These are phyloP conservation scores for Lutjanus argentimaculatus DNA, from an alignment of 2,797 vertebrate species.

Conservation along the genomic window DNA sequence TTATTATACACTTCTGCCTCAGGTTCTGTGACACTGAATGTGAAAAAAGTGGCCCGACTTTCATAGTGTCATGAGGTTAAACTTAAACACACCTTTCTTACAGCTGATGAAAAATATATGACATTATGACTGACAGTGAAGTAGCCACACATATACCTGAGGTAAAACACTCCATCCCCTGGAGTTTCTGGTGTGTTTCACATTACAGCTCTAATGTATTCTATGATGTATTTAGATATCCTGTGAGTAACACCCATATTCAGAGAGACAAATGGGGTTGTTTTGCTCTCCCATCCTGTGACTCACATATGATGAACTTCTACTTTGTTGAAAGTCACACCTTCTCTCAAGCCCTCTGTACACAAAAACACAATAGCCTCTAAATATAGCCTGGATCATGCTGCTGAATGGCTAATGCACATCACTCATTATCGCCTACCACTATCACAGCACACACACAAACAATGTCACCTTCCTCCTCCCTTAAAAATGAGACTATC, in stretches of 20 bases:
- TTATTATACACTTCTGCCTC: background rate
- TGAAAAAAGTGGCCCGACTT: too few relatives aligned
- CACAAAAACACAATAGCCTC: constrained; percentile 59
- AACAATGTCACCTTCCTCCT: constrained; percentile 34
- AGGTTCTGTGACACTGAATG: background rate
- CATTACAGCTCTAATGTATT: background rate
- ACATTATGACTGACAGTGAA: background rate
- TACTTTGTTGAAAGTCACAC: constrained; percentile 61
- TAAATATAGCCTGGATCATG: constrained; percentile 62
- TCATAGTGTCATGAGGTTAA: background rate
- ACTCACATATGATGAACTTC: constrained; percentile 51
- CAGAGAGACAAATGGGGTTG: constrained; percentile 41
- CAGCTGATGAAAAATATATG: background rate
- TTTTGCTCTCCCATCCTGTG: constrained; percentile 34
- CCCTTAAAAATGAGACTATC: constrained; percentile 3
- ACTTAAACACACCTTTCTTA: background rate
- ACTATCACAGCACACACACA: constrained; percentile 25
- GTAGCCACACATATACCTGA: background rate
- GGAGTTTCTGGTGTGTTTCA: background rate
- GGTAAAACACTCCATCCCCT: background rate
- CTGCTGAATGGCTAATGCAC: constrained; percentile 49
- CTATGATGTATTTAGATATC: constrained; percentile 4
- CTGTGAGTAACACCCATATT: constrained; percentile 26
- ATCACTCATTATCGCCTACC: constrained; percentile 62
- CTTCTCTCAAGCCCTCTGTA: constrained; percentile 36